Evolutionary conservation across 53 echinoderm and acorn worm genomes (phyloP).

Genomic region (Apostichopus leukothele): DNA sequence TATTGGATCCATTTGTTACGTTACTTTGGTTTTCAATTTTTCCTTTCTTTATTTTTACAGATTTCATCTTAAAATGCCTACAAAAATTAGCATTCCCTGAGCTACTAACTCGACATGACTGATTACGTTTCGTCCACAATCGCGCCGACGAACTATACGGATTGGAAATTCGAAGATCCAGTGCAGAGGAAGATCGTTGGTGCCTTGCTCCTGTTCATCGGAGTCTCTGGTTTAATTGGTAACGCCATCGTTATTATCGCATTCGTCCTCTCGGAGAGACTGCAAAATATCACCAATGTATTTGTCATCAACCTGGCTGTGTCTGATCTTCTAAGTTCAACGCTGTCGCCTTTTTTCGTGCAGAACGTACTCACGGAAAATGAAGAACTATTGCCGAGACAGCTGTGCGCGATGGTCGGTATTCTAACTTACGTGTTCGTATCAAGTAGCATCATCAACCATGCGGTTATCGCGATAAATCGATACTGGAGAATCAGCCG

Average conservation of each 20-base stretch:
- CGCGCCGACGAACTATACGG: too few relatives aligned
- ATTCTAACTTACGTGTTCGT: conserved; percentile 32
- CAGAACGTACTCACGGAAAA: conserved; percentile 28
- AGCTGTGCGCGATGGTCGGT: conserved; percentile 36
- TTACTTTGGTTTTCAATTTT: too few relatives aligned
- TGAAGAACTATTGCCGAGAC: conserved; percentile 11
- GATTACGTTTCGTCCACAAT: too few relatives aligned
- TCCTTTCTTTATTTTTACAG: too few relatives aligned
- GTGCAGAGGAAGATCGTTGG: conserved; percentile 16
- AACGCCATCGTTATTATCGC: conserved; percentile 42
- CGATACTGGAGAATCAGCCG: conserved; percentile 55
- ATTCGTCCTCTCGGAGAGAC: conserved; percentile 19
- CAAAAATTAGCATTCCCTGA: too few relatives aligned
- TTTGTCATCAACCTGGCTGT: conserved; percentile 45
- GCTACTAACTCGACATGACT: too few relatives aligned
- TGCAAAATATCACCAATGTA: conserved; percentile 46
- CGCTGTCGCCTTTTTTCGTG: conserved; percentile 26
- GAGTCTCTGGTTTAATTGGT: conserved; percentile 1
- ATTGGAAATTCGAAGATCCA: conserved; percentile 34
- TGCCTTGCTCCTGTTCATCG: conserved; percentile 13
- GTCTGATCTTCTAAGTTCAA: conserved; percentile 24
- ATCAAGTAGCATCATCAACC: conserved; percentile 34
- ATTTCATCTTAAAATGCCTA: too few relatives aligned
- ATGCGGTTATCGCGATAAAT: conserved; percentile 60
- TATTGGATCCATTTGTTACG: too few relatives aligned